These are phyloP conservation scores for Canis aureus DNA, from an alignment of 2,113 vertebrate genomes.

Conservation along the genomic window DNA sequence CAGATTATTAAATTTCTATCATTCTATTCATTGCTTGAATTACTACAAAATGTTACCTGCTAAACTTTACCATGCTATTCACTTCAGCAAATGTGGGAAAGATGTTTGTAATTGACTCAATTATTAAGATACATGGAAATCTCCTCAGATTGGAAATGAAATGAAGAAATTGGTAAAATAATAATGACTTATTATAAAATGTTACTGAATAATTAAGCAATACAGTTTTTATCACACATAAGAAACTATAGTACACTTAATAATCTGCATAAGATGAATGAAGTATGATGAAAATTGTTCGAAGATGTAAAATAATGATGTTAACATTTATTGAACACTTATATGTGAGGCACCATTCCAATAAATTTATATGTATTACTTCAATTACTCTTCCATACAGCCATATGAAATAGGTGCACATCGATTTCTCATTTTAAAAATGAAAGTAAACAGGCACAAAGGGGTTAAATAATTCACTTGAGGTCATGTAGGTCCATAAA, in stretches of 20 bases:
- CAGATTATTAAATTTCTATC: neutral
- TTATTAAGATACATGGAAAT: slow-evolving; percentile 8
- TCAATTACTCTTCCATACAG: neutral
- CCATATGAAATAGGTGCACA: neutral
- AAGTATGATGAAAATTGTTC: neutral
- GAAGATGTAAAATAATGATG: neutral
- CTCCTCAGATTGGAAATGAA: slow-evolving; percentile 10
- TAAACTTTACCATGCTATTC: neutral
- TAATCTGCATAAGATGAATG: neutral
- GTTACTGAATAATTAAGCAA: neutral
- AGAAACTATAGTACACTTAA: neutral
- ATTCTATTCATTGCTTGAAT: neutral
- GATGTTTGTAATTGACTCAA: neutral
- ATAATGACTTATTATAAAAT: slow-evolving; percentile 23
- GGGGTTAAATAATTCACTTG: neutral
- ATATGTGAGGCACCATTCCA: neutral
- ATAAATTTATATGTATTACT: neutral
- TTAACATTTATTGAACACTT: neutral
- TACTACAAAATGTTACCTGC: neutral
- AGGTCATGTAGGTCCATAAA: neutral
- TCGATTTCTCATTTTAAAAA: neutral
- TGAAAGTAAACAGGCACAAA: neutral
- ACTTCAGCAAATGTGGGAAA: neutral
- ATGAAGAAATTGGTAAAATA: neutral
- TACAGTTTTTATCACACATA: neutral